Conservation (phyloP, 35 echinoderm and acorn worm genomes). For the Amphiura filiformis region DNA sequence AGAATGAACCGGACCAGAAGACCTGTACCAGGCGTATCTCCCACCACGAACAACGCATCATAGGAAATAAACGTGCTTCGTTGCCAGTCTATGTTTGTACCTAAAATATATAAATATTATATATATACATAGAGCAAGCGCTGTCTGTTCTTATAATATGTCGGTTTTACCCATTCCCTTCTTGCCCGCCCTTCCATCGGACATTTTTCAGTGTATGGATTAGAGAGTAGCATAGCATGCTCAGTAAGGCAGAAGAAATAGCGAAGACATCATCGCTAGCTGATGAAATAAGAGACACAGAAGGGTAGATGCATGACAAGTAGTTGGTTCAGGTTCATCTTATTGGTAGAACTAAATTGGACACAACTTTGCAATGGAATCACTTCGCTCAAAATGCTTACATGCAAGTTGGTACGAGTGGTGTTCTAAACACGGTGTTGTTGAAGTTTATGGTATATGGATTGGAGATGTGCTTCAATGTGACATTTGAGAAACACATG, state of each 20-base stretch:
- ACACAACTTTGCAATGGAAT: too few relatives aligned
- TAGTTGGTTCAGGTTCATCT: neutral
- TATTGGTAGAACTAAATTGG: too few relatives aligned
- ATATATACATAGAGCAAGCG: neutral
- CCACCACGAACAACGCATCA: constrained; percentile 5
- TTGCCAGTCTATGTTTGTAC: neutral
- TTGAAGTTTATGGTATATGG: too few relatives aligned
- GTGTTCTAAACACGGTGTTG: too few relatives aligned
- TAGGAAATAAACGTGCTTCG: neutral
- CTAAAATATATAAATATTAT: neutral
- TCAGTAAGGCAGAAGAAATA: neutral
- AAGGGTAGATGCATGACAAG: neutral
- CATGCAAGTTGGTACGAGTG: too few relatives aligned
- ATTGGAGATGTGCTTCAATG: too few relatives aligned
- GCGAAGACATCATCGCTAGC: neutral
- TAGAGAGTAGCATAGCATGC: too few relatives aligned
- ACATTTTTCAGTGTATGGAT: neutral
- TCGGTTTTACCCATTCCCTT: neutral
- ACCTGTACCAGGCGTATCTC: constrained; percentile 44
- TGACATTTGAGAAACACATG: too few relatives aligned
- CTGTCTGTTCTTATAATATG: neutral
- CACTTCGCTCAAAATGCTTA: too few relatives aligned
- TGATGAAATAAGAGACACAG: neutral
- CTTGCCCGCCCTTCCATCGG: neutral
- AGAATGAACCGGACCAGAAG: constrained; percentile 83